Evolutionary conservation across 2,113 vertebrate genomes (phyloP).

Genomic region (Psammodynastes pulverulentus): DNA sequence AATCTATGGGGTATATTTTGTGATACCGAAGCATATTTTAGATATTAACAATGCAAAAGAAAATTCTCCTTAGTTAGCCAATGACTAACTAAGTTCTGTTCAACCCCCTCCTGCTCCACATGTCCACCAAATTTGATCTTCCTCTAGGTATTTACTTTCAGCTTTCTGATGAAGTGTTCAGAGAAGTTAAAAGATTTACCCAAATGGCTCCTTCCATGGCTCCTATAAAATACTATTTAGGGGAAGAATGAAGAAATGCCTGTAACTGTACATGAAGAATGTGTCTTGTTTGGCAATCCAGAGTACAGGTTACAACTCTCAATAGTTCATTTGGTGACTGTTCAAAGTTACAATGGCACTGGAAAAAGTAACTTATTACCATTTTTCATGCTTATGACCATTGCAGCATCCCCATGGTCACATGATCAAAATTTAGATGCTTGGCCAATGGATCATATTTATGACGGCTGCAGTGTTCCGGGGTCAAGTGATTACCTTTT

Average conservation of each 20-base stretch:
- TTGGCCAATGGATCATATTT: too few relatives aligned
- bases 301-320: neutral
- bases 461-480: fast-evolving
- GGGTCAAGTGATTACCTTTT: too few relatives aligned
- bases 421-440: too few relatives aligned
- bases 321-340: too few relatives aligned
- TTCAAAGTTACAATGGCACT: too few relatives aligned
- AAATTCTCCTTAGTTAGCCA: neutral
- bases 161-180: neutral
- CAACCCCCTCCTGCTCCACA: neutral
- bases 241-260: neutral
- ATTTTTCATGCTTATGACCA: too few relatives aligned
- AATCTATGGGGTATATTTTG: neutral
- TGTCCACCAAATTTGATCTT: neutral
- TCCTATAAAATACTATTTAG: neutral
- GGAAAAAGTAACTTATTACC: too few relatives aligned
- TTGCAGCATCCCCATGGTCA: too few relatives aligned
- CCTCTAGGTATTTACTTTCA: neutral
- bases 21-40: neutral
- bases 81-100: neutral
- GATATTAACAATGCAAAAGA: neutral
- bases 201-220: neutral
- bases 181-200: neutral
- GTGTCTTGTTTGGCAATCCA: neutral
- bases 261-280: neutral